Evolutionary conservation across 2,797 vertebrate species (phyloP), one percentile per base, ranked within the genome.

Genomic region (Myioborus miniatus): DNA sequence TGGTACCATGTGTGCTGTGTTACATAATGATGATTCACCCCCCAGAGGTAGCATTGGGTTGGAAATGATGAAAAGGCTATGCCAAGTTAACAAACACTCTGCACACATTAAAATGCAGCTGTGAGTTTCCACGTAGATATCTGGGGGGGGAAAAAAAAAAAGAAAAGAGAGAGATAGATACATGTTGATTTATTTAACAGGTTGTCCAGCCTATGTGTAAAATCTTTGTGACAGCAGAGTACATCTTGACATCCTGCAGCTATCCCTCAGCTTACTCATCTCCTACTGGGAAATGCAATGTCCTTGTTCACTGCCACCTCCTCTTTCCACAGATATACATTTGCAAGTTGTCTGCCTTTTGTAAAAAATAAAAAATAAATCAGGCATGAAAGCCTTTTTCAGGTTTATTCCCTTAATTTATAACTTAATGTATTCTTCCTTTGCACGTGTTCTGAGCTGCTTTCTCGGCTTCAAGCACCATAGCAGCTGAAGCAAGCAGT

Each of bases 211-310:
- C 88, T 88, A 87, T 41, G 84, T 96, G 93, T 94, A 96, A 97
- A 98, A 97, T 96, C 86, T 96, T 87, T 84, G 85, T 96, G 96
- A 97, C 94, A 97, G 95, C 81, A 72, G 88, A 97, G 96, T 97
- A 88, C 70, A 93, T 95, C 91, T 93, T 27, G 91, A 50, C 89
- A 94, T 72, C 81, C 87, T 68, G 82, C 86, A 97, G 91, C 75
- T 97, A 95, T 94, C 85, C 80, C 78, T 94, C 6, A 3, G 81
- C 60, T 77, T 89, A 62, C 84, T 96, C 89, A 85, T 96, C 81
- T 87, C 84, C 94, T 83, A 94, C 95, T 89, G 95, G 93, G 94
- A 97, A 97, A 92, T 90, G 55, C 77, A 83, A 67, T 83, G 64
- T 92, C 39, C 58, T 85, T 96, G 76, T 93, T 97, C 94, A 89